Conservation (phyloP, 2,888 invertebrate species). For the Trilocha varians region DNA sequence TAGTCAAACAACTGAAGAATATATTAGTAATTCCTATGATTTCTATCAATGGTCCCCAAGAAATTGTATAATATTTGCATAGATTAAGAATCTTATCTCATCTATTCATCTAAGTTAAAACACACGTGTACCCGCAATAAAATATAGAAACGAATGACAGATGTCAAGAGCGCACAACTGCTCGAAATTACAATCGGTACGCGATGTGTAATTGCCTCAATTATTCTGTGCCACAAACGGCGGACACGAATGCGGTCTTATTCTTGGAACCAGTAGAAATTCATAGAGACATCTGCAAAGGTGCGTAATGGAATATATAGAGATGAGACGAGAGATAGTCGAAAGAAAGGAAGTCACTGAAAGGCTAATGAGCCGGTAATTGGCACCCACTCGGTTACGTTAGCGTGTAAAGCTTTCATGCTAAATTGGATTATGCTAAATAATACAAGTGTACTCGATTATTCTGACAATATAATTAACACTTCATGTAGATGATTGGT, state of each 20-base stretch:
- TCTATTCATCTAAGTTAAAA: too few species aligned
- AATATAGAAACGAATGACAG: slow-evolving; percentile 5
- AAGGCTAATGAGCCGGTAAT: not conserved
- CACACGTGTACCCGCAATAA: too few species aligned
- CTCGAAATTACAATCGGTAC: slow-evolving; percentile 25
- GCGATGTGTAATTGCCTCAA: slow-evolving; percentile 27
- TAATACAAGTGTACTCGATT: too few species aligned
- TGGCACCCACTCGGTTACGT: not conserved
- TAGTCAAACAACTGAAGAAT: too few species aligned
- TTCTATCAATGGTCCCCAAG: too few species aligned
- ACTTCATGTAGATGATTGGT: too few species aligned
- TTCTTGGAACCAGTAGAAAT: slow-evolving; percentile 32
- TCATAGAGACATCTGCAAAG: slow-evolving; percentile 13
- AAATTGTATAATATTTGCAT: too few species aligned
- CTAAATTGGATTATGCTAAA: not conserved
- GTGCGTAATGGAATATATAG: slow-evolving; percentile 2
- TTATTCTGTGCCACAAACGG: slow-evolving; percentile 21
- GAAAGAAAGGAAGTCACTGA: not conserved
- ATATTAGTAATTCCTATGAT: too few species aligned
- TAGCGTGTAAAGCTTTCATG: not conserved
- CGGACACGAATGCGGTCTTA: slow-evolving; percentile 21
- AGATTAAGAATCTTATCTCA: too few species aligned
- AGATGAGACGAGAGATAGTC: not conserved
- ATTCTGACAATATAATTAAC: too few species aligned
- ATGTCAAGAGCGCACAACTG: slow-evolving; percentile 26